Conservation (phyloP, 1,140 invertebrate genomes). For the Papilio helenus region DNA sequence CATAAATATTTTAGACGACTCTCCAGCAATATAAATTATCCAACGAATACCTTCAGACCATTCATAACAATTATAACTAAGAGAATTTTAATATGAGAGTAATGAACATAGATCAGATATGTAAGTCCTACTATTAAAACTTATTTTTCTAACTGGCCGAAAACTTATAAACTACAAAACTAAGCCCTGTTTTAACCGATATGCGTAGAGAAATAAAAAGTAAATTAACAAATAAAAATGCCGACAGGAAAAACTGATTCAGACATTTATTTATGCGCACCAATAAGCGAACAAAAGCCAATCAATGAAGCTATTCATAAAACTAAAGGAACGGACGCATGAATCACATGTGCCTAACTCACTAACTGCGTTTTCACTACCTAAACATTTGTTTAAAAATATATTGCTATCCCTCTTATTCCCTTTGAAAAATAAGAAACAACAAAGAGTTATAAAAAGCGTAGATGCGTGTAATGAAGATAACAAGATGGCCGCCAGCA, state of each 20-base stretch:
- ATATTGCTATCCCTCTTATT: background rate
- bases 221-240: constrained; percentile 31
- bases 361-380: background rate
- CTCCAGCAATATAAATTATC: background rate
- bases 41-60: background rate
- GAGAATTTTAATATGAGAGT: background rate
- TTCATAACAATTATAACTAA: background rate
- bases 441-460: background rate
- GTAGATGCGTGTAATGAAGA: background rate
- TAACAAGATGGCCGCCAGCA: background rate
- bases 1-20: background rate
- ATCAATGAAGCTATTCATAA: constrained; percentile 54
- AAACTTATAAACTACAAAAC: no score
- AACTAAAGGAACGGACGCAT: constrained; percentile 50
- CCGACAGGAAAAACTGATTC: constrained; percentile 49
- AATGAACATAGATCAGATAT: background rate
- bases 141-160: no score
- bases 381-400: background rate
- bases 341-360: constrained; percentile 42
- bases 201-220: constrained; percentile 39
- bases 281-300: constrained; percentile 53
- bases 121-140: no score
- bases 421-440: background rate
- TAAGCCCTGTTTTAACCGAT: background rate
- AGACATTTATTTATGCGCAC: constrained; percentile 44